Base-by-base conservation (phyloP, 1,140 invertebrate species). In the Uloborus diversus region DNA sequence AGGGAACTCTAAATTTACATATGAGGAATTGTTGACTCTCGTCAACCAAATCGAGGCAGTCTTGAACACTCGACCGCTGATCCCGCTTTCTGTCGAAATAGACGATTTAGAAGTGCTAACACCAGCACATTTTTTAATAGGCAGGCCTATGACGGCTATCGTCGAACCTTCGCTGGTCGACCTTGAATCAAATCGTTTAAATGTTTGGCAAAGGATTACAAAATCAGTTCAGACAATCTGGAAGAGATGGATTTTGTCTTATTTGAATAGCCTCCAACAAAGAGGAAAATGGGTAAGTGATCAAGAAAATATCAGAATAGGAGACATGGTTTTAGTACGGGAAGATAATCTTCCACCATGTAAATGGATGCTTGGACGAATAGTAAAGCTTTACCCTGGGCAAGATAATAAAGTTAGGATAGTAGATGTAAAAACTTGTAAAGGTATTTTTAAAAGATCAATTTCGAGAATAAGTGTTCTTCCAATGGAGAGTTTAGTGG, bases 11-110 rank as follows among this genome's bases (percentile, higher is more conserved):
- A 49, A 66, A 7, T 28, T 84, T 53, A 84, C 61, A 0, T 85
- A 81, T 51, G 85, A 86, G 78, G 73, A 83, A 56, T 80, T 85
- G 1, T 32, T 80, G 17, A 86, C 84, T 3, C 62, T 85, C 11
- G 51, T 86, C 27, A 57, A 47, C 47, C 81, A 84, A 82, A 82
- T 86, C 9, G 85, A 86, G 82, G 84, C 85, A 0, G 81, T 81
- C 42, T 66, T 87, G 17, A 87, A 87, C 80, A 82, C 81, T 11
- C 66, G 82, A 11, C 84, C 84, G 2, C 37, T 86, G 1, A 82
- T 47, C 9, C 81, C 84, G 9, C 75, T 85, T 11, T 84, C 83
- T 47, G 37, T 59, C 4, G 84, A 86, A 75, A 84, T 84, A 0
- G 83, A 84, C 25, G 85, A 86, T 81, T 61, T 83, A 9, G 61